Percentiles rank a stretch among this genome's conserved stretches.
These are phyloP conservation scores for Melangyna quadrimaculata DNA, from an alignment of 2,888 invertebrate genomes.

Conservation along the genomic window DNA sequence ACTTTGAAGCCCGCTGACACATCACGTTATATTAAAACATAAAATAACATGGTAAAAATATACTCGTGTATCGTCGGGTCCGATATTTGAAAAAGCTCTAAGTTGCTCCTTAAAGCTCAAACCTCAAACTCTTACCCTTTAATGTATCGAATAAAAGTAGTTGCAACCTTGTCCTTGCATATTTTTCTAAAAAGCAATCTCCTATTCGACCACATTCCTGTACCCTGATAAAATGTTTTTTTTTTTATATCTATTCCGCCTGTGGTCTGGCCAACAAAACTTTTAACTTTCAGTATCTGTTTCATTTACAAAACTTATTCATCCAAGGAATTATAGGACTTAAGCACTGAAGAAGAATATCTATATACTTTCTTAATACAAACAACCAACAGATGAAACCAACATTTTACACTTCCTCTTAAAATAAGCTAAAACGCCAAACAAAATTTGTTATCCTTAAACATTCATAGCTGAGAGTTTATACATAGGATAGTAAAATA, in stretches of 20 bases:
- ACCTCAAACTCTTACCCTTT: background rate
- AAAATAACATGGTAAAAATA: no score
- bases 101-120: no score
- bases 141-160: background rate
- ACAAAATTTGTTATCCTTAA: background rate
- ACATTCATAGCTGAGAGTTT: background rate
- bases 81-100: no score
- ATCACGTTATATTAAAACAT: no score
- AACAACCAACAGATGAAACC: constrained; percentile 50
- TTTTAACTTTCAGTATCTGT: background rate
- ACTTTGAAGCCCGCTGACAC: no score
- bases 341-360: background rate
- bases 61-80: no score
- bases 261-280: constrained; percentile 1
- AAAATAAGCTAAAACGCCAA: constrained; percentile 4
- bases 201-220: background rate
- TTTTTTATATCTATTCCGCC: background rate
- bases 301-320: constrained; percentile 6
- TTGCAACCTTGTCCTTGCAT: background rate
- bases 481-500: background rate
- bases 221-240: background rate
- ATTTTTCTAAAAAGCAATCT: background rate
- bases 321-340: constrained; percentile 39
- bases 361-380: constrained; percentile 2
- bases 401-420: constrained; percentile 40